Percentiles rank a stretch among this genome's conserved stretches.
Conservation (phyloP, 2,797 vertebrate genomes). For the Cryptoblepharus egeriae region DNA sequence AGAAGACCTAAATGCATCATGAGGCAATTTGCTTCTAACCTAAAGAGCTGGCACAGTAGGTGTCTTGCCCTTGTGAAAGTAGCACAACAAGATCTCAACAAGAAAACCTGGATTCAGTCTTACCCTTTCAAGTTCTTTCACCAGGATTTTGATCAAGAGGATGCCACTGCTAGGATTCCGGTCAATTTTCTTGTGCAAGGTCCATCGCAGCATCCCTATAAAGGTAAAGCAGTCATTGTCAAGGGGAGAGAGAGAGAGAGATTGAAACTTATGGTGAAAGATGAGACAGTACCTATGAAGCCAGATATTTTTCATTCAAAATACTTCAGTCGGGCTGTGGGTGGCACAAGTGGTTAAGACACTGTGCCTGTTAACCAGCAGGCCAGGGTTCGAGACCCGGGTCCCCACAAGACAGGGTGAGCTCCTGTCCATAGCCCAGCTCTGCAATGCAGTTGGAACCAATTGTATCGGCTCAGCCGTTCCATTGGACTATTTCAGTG, state of each 20-base stretch:
- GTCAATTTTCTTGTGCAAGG: conserved; percentile 91
- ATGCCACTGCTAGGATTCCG: conserved; percentile 83
- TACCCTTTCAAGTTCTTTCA: conserved; percentile 93
- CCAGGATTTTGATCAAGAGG: conserved; percentile 84
- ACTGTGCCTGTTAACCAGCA: no score
- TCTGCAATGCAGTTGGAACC: no score
- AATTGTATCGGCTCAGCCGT: no score
- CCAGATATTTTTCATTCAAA: background rate
- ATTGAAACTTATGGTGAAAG: background rate
- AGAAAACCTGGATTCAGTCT: conserved; percentile 40
- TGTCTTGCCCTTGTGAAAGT: background rate
- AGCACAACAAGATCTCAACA: background rate
- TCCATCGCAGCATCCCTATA: conserved; percentile 94
- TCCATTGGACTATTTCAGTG: no score
- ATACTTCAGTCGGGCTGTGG: no score
- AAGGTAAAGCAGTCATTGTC: background rate
- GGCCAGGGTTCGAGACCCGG: no score
- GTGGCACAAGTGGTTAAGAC: no score
- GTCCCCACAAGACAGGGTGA: no score
- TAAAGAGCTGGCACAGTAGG: background rate
- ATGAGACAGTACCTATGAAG: background rate
- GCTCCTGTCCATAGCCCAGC: no score
- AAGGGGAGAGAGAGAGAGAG: background rate
- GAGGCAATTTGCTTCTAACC: no score
- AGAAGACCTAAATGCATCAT: background rate